Evolutionary conservation across 2,888 invertebrate species (phyloP).

Genomic region (Chloroclysta siterata): DNA sequence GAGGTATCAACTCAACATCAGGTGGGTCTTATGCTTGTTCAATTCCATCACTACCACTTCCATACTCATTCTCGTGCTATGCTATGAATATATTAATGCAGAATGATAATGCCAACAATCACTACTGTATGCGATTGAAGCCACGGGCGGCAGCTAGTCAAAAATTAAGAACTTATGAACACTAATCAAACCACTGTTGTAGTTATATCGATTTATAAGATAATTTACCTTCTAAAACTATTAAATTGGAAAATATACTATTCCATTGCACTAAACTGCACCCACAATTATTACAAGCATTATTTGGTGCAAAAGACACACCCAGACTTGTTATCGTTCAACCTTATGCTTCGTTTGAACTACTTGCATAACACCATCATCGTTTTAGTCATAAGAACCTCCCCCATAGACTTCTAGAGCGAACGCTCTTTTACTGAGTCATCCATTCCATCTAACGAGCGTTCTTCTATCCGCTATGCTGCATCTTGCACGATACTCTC

Average conservation of each 20-base stretch:
- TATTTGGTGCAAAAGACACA: constrained; percentile 81
- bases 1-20: too few species aligned
- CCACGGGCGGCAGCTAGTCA: too few species aligned
- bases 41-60: too few species aligned
- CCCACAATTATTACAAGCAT: constrained; percentile 76
- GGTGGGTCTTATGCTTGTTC: too few species aligned
- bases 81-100: too few species aligned
- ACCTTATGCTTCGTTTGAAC: constrained; percentile 71
- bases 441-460: too few species aligned
- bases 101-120: too few species aligned
- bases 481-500: constrained; percentile 31
- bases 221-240: background rate
- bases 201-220: background rate
- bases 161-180: too few species aligned
- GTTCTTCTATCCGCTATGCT: background rate
- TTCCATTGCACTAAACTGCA: constrained; percentile 73
- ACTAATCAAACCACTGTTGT: background rate
- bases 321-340: constrained; percentile 79
- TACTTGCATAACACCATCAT: constrained; percentile 21
- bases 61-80: too few species aligned
- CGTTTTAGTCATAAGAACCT: background rate
- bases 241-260: constrained; percentile 44
- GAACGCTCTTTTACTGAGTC: background rate
- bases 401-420: background rate
- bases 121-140: too few species aligned